Evolutionary conservation across 2,888 invertebrate genomes (phyloP).

Genomic region (Brachyptera risi): DNA sequence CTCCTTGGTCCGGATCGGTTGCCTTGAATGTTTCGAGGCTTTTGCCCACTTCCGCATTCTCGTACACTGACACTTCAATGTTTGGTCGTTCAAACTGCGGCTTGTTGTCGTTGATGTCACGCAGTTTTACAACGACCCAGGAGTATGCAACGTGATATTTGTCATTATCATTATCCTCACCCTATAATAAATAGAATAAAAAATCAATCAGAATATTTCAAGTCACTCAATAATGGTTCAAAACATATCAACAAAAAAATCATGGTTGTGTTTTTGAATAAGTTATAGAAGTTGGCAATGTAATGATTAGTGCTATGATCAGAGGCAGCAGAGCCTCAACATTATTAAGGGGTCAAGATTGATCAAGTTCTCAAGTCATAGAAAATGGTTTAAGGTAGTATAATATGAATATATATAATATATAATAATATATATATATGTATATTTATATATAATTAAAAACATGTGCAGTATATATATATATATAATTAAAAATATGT

Average conservation of each 20-base stretch:
- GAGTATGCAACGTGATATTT: constrained; percentile 96
- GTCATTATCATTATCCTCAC: constrained; percentile 93
- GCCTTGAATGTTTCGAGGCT: constrained; percentile 91
- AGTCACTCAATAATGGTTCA: too few relatives aligned
- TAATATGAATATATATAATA: too few relatives aligned
- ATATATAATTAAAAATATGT: too few relatives aligned
- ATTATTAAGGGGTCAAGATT: too few relatives aligned
- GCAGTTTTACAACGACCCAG: constrained; percentile 88
- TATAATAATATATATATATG: too few relatives aligned
- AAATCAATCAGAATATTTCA: neutral
- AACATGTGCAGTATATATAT: too few relatives aligned
- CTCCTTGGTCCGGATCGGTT: constrained; percentile 93
- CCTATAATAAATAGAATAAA: constrained; percentile 47
- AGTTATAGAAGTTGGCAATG: neutral
- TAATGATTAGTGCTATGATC: neutral
- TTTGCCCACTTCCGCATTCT: constrained; percentile 88
- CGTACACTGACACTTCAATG: constrained; percentile 86
- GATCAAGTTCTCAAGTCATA: too few relatives aligned
- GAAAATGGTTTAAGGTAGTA: too few relatives aligned
- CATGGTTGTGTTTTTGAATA: too few relatives aligned
- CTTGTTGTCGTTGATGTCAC: constrained; percentile 96
- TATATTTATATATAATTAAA: too few relatives aligned
- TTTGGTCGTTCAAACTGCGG: constrained; percentile 92
- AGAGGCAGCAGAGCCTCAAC: too few relatives aligned
- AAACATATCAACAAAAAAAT: too few relatives aligned